These are phyloP conservation scores for Siderastrea siderea DNA, from an alignment of 92 coral and sea anemone genomes.

Conservation along the genomic window DNA sequence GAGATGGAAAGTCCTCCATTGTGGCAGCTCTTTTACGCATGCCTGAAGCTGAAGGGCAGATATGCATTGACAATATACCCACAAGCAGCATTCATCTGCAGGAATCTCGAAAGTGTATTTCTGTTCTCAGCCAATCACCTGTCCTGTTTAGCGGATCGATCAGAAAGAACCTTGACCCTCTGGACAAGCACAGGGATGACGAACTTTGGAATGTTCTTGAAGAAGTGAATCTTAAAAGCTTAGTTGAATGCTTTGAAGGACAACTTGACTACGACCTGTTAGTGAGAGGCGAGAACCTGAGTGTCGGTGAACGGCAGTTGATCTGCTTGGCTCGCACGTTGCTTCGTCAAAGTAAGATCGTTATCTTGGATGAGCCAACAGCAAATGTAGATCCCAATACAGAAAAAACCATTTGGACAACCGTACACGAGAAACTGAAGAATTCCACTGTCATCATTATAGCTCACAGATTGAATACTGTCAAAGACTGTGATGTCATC, in stretches of 20 bases:
- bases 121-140: slow-evolving; percentile 31
- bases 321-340: slow-evolving; percentile 35
- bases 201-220: slow-evolving; percentile 27
- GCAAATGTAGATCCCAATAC: too few species aligned
- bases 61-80: too few species aligned
- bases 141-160: slow-evolving; percentile 37
- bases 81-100: too few species aligned
- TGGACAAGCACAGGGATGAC: slow-evolving; percentile 19
- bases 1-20: too few species aligned
- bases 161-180: slow-evolving; percentile 29
- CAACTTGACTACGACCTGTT: slow-evolving; percentile 15
- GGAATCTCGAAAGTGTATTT: too few species aligned
- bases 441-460: slow-evolving; percentile 26
- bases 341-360: slow-evolving; percentile 1
- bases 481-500: slow-evolving; percentile 15
- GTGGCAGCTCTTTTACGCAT: too few species aligned
- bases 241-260: slow-evolving; percentile 6
- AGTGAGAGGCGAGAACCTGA: slow-evolving; percentile 26
- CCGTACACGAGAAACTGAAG: slow-evolving; percentile 20
- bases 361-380: background rate
- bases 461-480: slow-evolving; percentile 5
- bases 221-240: background rate
- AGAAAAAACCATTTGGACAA: slow-evolving; percentile 10
- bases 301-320: slow-evolving; percentile 18
- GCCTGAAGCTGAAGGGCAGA: too few species aligned